Evolutionary conservation across 2,797 vertebrate species (phyloP), one percentile per base, ranked within the genome.

Genomic region (Coranthus polyacanthus): DNA sequence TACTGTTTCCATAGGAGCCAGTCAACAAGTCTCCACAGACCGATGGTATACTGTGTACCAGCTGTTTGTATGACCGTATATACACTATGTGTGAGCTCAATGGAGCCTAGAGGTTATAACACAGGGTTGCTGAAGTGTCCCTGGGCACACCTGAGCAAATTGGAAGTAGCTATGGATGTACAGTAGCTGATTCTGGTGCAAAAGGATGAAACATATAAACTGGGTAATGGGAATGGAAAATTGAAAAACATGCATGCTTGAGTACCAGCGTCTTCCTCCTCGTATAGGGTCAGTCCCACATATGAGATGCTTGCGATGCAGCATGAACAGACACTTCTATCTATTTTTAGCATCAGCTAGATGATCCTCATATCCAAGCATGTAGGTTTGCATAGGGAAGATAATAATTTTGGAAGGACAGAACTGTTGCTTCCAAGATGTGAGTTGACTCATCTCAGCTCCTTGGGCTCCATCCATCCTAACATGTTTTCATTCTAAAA

Each of bases 1-100:
- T 57, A 3, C 20, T 32, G 55, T 84, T 78, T 68, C 73, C 72
- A 70, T 73, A 52, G 69, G 60, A 71, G 60, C 56, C 42, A 51
- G 56, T 13, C 5, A 46, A 20, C 2, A 32, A 32, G 29, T 66
- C 70, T 63, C 73, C 0, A 3, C 17, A 22, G 72, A 66, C 45
- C 26, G 18, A 4, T 29, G 21, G 18, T 12, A 20, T 32, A 36
- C 34, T 34, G 46, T 34, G 41, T n/a, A 32, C 1, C 18, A 21
- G 45, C 18, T 51, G 46, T 32, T 42, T 34, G 1, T 49, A 37
- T 1, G 2, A 1, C 15, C 12, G 2, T n/a, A 26, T 12, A 15
- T 3, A 41, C 38, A 49, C 10, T 17, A 18, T 6, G 3, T 10
- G 8, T 37, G 5, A 26, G 50, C 36, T 38, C 15, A 20, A 0